A percentile compares a stretch with the other conserved stretches of the same genome.
phyloP scores from a whole-genome alignment of 1,140 invertebrate species.

The Calycopis cecrops region DNA sequence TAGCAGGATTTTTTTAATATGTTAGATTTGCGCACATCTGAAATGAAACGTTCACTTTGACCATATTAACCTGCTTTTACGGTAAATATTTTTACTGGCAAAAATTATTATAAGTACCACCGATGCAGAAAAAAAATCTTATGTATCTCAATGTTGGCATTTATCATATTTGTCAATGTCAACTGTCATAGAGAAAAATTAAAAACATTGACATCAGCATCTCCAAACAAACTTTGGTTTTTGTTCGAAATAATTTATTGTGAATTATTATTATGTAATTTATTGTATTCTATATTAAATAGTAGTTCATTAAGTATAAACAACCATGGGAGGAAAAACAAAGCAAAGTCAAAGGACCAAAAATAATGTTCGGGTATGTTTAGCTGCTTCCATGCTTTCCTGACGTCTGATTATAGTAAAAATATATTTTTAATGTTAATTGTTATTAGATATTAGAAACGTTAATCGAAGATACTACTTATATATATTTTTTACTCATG shows the following conservation, averaged over 20 bases:
- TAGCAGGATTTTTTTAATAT: no score
- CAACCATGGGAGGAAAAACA: constrained; percentile 52
- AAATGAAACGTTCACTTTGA: no score
- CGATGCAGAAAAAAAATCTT: no score
- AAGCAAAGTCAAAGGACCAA: constrained; percentile 62
- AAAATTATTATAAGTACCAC: no score
- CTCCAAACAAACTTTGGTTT: neutral
- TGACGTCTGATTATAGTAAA: neutral
- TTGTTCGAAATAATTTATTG: neutral
- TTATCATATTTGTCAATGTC: neutral
- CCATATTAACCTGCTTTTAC: no score
- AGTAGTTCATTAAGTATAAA: constrained; percentile 3
- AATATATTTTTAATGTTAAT: neutral
- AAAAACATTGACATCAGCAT: neutral
- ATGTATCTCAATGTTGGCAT: no score
- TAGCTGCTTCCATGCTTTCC: neutral
- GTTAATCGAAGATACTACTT: no score
- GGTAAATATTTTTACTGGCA: no score
- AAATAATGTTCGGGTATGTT: constrained; percentile 60
- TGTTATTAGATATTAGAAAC: no score
- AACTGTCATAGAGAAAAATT: neutral
- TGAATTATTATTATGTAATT: neutral
- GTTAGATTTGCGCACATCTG: no score
- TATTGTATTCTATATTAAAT: neutral
- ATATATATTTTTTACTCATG: no score